Base-by-base conservation (phyloP, 2,888 invertebrate genomes). In the Geotrupes spiniger region DNA sequence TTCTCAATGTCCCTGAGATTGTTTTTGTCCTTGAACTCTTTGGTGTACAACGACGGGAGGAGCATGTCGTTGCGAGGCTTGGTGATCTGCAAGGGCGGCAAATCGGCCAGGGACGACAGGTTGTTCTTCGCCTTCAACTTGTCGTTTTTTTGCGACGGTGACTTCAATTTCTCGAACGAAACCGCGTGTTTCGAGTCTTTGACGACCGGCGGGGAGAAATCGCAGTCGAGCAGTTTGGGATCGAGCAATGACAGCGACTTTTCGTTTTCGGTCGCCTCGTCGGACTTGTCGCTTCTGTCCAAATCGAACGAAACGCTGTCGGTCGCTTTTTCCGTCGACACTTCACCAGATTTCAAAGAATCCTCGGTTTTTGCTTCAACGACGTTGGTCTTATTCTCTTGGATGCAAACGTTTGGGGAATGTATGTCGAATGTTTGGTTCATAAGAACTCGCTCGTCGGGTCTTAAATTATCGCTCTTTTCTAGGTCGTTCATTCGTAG, bases 11-110 rank as follows among this genome's bases (percentile, higher is more conserved):
- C 70, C 43, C 60, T 63, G 29, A 59, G 43, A 47, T 59, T 64
- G 2, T 62, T 57, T 54, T 66, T 69, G 26, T 69, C 68, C 46
- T 66, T 68, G 51, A 68, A 68, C 48, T 71, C 71, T 51, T 68
- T 71, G 17, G 56, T 69, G 42, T 71, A 71, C 17, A 70, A 54
- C 5, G 71, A 71, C 1, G 72, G 72, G 37, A 72, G 52, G 28
- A 71, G 61, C 15, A 61, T 50, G 44, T 69, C 68, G 39, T 61
- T 64, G 40, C 63, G 58, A 12, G 62, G 55, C 59, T 70, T 71
- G 14, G 68, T 41, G 9, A 38, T 17, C 49, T 60, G 62, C 12
- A 70, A 49, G 2, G 71, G 67, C 4, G 71, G 67, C 28, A 71
- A 59, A 59, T 71, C 71, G n/a, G 65, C 50, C 25, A 68, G 58